A percentile compares a stretch with the other conserved stretches of the same genome.
These are phyloP conservation scores for Pseudeuparius sepicola DNA, from an alignment of 2,888 invertebrate species.

Conservation along the genomic window DNA sequence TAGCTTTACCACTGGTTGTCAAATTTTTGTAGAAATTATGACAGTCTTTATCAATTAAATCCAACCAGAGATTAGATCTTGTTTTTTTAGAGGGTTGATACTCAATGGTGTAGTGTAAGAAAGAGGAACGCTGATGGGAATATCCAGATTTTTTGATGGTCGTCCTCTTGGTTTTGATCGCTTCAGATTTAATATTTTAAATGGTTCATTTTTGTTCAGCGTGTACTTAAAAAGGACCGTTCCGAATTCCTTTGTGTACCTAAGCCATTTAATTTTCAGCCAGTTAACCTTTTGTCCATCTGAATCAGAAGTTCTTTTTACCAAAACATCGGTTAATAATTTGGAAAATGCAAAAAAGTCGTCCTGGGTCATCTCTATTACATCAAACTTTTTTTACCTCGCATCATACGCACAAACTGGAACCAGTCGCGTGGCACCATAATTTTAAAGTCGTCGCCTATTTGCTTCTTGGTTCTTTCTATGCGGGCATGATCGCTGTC, in stretches of 20 bases:
- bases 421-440: slow-evolving; percentile 6
- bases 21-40: slow-evolving; percentile 3
- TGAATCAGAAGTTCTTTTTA: slow-evolving; percentile 6
- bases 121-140: background rate
- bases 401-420: slow-evolving; percentile 3
- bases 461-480: slow-evolving; percentile 19
- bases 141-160: background rate
- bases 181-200: slow-evolving; percentile 4
- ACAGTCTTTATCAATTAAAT: slow-evolving; percentile 2
- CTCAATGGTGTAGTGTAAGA: slow-evolving; percentile 1
- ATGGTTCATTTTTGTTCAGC: background rate
- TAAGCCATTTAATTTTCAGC: slow-evolving; percentile 4
- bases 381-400: slow-evolving; percentile 6
- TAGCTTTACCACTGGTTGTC: background rate
- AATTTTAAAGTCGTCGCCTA: slow-evolving; percentile 2
- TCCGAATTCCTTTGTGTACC: slow-evolving; percentile 2
- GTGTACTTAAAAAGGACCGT: slow-evolving; percentile 1
- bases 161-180: slow-evolving; percentile 4
- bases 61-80: background rate
- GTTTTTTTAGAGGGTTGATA: slow-evolving; percentile 3
- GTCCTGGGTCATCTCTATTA: slow-evolving; percentile 6
- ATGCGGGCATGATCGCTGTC: slow-evolving; percentile 20
- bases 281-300: slow-evolving; percentile 2
- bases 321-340: slow-evolving; percentile 4
- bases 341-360: slow-evolving; percentile 7